Evolutionary conservation across 2,797 vertebrate species (phyloP).

Genomic region (Lophura swinhoii): DNA sequence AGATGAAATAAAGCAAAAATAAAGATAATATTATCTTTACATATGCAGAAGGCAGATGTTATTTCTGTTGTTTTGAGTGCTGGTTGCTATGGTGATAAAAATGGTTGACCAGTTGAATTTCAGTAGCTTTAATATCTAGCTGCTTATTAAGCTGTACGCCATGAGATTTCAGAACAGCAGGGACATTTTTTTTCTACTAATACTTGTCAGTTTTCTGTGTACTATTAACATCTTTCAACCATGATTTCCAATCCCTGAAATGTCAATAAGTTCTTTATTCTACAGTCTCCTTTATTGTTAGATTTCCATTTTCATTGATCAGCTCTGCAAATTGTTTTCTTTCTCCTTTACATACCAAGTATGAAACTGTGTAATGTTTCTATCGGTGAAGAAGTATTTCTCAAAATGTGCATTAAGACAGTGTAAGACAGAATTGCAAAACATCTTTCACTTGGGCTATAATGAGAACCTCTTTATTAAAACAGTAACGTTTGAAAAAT

Average conservation of each 20-base stretch:
- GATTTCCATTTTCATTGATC: background rate
- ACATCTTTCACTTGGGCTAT: background rate
- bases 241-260: background rate
- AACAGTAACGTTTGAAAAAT: background rate
- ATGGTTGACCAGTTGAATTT: background rate
- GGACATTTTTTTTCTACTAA: background rate
- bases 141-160: background rate
- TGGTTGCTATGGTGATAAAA: background rate
- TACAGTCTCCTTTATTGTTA: background rate
- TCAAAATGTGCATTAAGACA: background rate
- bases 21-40: background rate
- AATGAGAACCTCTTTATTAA: background rate
- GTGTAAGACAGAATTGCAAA: background rate
- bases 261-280: background rate
- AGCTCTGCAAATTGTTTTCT: background rate
- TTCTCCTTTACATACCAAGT: background rate
- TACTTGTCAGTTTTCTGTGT: background rate
- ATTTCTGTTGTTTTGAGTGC: background rate
- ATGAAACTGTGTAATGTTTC: background rate
- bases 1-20: background rate
- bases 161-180: background rate
- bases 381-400: background rate
- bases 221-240: background rate
- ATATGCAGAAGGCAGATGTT: background rate
- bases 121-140: background rate